These are phyloP conservation scores for Myzus persicae DNA, from an alignment of 1,140 invertebrate species.

Conservation along the genomic window DNA sequence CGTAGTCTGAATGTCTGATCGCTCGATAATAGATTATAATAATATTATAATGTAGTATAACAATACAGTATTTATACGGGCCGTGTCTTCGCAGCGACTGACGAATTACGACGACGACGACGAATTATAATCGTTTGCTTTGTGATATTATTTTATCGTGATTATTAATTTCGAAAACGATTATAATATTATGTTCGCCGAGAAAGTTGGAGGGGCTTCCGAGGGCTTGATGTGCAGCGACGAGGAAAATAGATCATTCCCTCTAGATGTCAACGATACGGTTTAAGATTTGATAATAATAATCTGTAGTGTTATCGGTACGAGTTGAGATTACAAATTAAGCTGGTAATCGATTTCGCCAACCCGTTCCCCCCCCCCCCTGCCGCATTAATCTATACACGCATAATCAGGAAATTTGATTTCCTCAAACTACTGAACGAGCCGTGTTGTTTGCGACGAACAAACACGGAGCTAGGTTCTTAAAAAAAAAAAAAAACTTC, in stretches of 20 bases:
- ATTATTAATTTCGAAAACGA: neutral
- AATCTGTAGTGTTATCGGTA: neutral
- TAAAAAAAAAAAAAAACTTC: neutral
- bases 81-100: neutral
- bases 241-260: slow-evolving; percentile 22
- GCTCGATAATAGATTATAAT: neutral
- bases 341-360: neutral
- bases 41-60: neutral
- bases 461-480: neutral
- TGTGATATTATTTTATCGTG: neutral
- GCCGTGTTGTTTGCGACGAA: neutral
- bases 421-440: neutral
- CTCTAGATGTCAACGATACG: neutral
- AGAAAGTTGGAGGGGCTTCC: neutral
- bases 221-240: neutral
- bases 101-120: neutral
- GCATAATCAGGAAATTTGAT: neutral
- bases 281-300: neutral
- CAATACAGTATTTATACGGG: too few species aligned
- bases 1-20: neutral
- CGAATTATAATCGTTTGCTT: neutral
- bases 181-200: neutral
- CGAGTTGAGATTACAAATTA: neutral
- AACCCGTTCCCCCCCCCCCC: too few species aligned
- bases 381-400: neutral